phyloP scores from a whole-genome alignment of 30 jellyfish, hydroid and myxozoan species.

The Catostylus mosaicus region DNA sequence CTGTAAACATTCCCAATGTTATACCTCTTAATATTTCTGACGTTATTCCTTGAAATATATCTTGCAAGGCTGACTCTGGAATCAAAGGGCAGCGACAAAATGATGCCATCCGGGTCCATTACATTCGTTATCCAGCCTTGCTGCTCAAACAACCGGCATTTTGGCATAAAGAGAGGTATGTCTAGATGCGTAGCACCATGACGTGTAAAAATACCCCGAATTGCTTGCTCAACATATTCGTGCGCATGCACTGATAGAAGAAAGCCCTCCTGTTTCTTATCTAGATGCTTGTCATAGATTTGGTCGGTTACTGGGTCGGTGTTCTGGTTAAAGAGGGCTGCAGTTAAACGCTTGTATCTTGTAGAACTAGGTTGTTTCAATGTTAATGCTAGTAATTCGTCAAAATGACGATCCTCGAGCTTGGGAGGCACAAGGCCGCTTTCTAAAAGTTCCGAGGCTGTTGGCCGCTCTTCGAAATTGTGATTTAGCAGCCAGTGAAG shows the following conservation, averaged over 20 bases:
- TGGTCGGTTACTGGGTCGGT: conserved; percentile 86
- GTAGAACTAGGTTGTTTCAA: conserved; percentile 85
- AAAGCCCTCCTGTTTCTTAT: conserved; percentile 66
- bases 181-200: conserved; percentile 84
- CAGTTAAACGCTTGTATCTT: conserved; percentile 76
- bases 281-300: conserved; percentile 75
- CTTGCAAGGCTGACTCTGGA: conserved; percentile 93
- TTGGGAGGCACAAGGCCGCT: conserved; percentile 92
- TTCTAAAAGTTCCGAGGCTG: conserved; percentile 84
- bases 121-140: conserved; percentile 66
- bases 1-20: conserved; percentile 75
- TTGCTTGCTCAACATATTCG: conserved; percentile 67
- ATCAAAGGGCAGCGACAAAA: conserved; percentile 87
- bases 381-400: conserved; percentile 82
- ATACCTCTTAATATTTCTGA: conserved; percentile 69
- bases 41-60: conserved; percentile 73
- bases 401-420: conserved; percentile 88
- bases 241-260: conserved; percentile 49
- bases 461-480: conserved; percentile 84
- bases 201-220: conserved; percentile 52
- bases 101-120: conserved; percentile 86
- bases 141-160: conserved; percentile 64
- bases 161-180: conserved; percentile 83
- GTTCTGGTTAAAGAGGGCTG: conserved; percentile 78
- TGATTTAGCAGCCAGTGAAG: conserved; percentile 83